A percentile compares a stretch with the other conserved stretches of the same genome.
Conservation (phyloP, 1,140 invertebrate genomes). For the Drosophila sp. region DNA sequence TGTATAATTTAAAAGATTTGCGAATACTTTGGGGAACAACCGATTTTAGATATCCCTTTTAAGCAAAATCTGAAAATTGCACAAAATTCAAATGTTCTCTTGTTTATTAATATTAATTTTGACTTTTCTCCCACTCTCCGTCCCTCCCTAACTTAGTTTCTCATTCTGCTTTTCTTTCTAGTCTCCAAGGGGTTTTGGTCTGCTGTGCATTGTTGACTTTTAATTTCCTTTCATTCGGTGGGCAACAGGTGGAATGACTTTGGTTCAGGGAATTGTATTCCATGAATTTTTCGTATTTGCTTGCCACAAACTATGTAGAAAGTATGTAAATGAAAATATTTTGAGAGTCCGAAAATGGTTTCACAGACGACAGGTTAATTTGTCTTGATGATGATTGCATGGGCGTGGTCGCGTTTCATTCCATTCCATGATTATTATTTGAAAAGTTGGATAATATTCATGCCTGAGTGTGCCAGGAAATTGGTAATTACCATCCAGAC, state of each 20-base stretch:
- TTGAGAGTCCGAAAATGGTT: slow-evolving; percentile 32
- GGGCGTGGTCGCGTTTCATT: slow-evolving; percentile 26
- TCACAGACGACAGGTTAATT: slow-evolving; percentile 69
- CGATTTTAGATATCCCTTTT: slow-evolving; percentile 6
- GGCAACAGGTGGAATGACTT: slow-evolving; percentile 59
- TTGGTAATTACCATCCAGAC: slow-evolving; percentile 26
- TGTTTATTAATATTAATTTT: slow-evolving; percentile 80
- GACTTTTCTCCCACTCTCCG: slow-evolving; percentile 31
- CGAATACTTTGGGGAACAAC: slow-evolving; percentile 48
- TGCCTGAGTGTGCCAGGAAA: slow-evolving; percentile 21
- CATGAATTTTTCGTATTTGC: slow-evolving; percentile 54
- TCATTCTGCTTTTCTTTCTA: slow-evolving; percentile 20
- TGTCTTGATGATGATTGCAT: slow-evolving; percentile 53
- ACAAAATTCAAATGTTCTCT: slow-evolving; percentile 30
- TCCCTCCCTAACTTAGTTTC: neutral
- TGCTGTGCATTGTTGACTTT: slow-evolving; percentile 68
- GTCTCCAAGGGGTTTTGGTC: slow-evolving; percentile 16
- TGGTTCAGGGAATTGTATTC: slow-evolving; percentile 60
- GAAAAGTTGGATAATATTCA: slow-evolving; percentile 22
- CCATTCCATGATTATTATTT: slow-evolving; percentile 51
- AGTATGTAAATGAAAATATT: slow-evolving; percentile 61
- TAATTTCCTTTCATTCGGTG: slow-evolving; percentile 60
- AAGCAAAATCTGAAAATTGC: slow-evolving; percentile 24
- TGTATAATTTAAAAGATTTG: slow-evolving; percentile 71
- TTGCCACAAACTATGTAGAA: slow-evolving; percentile 48